Evolutionary conservation across 2,113 vertebrate species (phyloP).

Genomic region (Sclerurus mexicanus): DNA sequence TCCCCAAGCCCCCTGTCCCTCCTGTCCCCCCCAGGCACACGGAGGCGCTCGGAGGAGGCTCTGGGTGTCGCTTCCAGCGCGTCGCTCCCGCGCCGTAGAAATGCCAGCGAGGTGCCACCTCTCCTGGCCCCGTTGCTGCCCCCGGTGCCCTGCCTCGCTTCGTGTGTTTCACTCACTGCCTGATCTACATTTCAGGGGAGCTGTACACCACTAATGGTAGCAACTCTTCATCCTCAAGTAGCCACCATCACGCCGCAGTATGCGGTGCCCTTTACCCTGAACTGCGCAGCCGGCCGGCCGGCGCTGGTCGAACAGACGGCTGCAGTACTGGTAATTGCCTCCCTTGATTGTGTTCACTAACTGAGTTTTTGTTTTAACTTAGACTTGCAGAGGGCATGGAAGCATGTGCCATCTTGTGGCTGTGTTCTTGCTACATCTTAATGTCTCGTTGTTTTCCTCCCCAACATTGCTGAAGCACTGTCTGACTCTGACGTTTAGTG

Average conservation of each 20-base stretch:
- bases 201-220: conserved; percentile 99
- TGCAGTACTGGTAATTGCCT: conserved; percentile 98
- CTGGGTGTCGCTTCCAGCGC: neutral
- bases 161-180: conserved; percentile 84
- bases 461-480: conserved; percentile 75
- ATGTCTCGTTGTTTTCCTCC: conserved; percentile 75
- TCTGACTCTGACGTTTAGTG: conserved; percentile 77
- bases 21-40: neutral
- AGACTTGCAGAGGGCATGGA: conserved; percentile 82
- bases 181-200: conserved; percentile 93
- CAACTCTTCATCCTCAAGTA: conserved; percentile 98
- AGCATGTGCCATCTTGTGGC: conserved; percentile 84
- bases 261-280: conserved; percentile 94
- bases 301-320: conserved; percentile 98
- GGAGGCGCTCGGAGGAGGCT: neutral
- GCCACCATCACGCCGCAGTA: conserved; percentile 97
- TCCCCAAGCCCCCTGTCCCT: neutral
- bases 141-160: conserved; percentile 66
- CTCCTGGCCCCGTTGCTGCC: conserved; percentile 53
- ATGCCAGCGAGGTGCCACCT: conserved; percentile 51
- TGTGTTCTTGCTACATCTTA: conserved; percentile 82
- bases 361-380: conserved; percentile 77
- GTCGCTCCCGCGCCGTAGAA: neutral
- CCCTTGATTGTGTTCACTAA: conserved; percentile 84
- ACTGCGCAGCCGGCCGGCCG: conserved; percentile 93